These are phyloP conservation scores for Sebastes steindachneri DNA, from an alignment of 2,797 vertebrate genomes.

Conservation along the genomic window DNA sequence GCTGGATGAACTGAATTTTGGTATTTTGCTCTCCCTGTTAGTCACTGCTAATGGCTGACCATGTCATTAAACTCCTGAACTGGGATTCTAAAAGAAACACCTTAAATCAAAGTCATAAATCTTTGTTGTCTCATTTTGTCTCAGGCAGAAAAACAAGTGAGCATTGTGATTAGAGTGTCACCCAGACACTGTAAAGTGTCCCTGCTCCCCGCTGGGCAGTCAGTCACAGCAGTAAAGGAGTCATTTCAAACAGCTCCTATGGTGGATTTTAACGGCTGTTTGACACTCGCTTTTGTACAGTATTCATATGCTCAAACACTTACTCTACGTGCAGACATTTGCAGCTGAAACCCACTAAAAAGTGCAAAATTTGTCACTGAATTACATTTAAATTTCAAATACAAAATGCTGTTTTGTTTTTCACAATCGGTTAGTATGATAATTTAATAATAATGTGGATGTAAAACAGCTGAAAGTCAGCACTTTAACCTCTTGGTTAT, in stretches of 20 bases:
- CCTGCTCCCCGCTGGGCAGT: conserved; percentile 21
- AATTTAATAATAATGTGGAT: background rate
- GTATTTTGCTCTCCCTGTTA: background rate
- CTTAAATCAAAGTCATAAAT: conserved; percentile 11
- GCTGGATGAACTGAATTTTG: background rate
- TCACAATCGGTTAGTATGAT: background rate
- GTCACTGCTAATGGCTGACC: conserved; percentile 23
- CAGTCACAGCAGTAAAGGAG: background rate
- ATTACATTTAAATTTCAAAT: background rate
- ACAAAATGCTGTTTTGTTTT: background rate
- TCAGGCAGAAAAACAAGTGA: conserved; percentile 26
- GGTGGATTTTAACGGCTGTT: background rate
- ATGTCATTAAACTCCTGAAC: conserved; percentile 1
- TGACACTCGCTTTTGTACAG: background rate
- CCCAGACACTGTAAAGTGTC: conserved; percentile 29
- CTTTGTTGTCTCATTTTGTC: background rate
- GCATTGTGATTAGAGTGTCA: background rate
- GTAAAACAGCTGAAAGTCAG: background rate
- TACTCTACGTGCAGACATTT: background rate
- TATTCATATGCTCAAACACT: background rate
- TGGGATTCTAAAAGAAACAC: background rate
- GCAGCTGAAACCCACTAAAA: background rate
- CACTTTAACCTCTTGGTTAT: background rate
- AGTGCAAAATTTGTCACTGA: background rate
- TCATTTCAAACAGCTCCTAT: conserved; percentile 5